A percentile compares a stretch with the other conserved stretches of the same genome.
Evolutionary conservation across 2,113 vertebrate species (phyloP).

Genomic region (Thamnaconus septentrionalis): DNA sequence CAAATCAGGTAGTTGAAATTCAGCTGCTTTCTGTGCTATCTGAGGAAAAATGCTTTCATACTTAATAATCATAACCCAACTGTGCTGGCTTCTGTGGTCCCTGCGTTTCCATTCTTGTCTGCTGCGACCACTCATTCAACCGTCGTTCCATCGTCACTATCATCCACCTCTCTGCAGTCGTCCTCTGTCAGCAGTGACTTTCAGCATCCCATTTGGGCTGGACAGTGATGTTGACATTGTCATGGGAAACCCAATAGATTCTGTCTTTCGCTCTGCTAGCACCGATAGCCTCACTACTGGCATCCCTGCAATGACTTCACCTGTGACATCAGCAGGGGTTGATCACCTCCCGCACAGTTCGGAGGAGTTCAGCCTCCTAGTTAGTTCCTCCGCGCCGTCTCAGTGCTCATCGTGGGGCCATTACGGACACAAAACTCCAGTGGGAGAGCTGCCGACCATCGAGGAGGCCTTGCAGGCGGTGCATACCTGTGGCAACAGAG

Average conservation of each 20-base stretch:
- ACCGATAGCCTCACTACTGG: conserved; percentile 81
- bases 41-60: conserved; percentile 38
- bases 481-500: conserved; percentile 63
- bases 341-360: conserved; percentile 63
- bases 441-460: conserved; percentile 83
- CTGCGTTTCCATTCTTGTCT: conserved; percentile 36
- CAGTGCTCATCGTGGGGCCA: conserved; percentile 61
- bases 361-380: conserved; percentile 76
- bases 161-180: conserved; percentile 73
- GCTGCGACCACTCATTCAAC: conserved; percentile 27
- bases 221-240: conserved; percentile 95
- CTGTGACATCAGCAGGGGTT: conserved; percentile 46
- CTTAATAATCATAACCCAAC: conserved; percentile 34
- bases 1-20: conserved; percentile 81
- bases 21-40: conserved; percentile 9
- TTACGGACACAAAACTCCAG: conserved; percentile 43
- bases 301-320: conserved; percentile 65
- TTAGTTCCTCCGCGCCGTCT: conserved; percentile 52
- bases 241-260: conserved; percentile 89
- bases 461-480: conserved; percentile 85
- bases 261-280: conserved; percentile 83
- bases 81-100: conserved; percentile 57
- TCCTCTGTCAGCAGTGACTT: conserved; percentile 88
- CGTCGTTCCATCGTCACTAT: conserved; percentile 10
- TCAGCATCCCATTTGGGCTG: conserved; percentile 93